Percentiles rank a stretch among this genome's conserved stretches.
phyloP scores from a whole-genome alignment of 2,888 invertebrate species.

The Auanema freiburgensis region DNA sequence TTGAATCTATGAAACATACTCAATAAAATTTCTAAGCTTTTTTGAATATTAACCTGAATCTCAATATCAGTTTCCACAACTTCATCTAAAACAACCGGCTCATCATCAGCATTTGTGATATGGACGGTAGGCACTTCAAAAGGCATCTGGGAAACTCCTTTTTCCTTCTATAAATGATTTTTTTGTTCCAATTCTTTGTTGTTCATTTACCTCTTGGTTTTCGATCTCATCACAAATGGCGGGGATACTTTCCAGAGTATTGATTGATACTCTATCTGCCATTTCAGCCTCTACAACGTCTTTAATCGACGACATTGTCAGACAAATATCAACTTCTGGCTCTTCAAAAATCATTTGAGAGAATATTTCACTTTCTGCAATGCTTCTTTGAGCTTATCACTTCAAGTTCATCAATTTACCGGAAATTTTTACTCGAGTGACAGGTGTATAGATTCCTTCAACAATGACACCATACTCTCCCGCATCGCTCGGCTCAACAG shows the following conservation, averaged over 20 bases:
- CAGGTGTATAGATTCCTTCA: conserved; percentile 45
- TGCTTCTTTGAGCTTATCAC: neutral
- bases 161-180: neutral
- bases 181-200: neutral
- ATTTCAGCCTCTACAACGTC: conserved; percentile 21
- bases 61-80: no score
- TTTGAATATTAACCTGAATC: no score
- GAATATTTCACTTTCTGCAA: conserved; percentile 36
- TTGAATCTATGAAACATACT: no score
- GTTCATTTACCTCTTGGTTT: neutral
- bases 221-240: conserved; percentile 12
- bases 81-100: no score
- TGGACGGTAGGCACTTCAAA: no score
- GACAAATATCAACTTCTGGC: conserved; percentile 40
- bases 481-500: conserved; percentile 40
- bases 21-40: no score
- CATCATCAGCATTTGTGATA: no score
- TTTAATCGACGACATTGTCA: conserved; percentile 21
- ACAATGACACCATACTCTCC: conserved; percentile 50
- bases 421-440: conserved; percentile 49
- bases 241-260: conserved; percentile 18
- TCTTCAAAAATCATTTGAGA: conserved; percentile 43
- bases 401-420: no score
- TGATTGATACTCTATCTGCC: conserved; percentile 16
- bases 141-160: neutral